These are phyloP conservation scores for Euzophera pinguis DNA, from an alignment of 2,888 invertebrate species.

Conservation along the genomic window DNA sequence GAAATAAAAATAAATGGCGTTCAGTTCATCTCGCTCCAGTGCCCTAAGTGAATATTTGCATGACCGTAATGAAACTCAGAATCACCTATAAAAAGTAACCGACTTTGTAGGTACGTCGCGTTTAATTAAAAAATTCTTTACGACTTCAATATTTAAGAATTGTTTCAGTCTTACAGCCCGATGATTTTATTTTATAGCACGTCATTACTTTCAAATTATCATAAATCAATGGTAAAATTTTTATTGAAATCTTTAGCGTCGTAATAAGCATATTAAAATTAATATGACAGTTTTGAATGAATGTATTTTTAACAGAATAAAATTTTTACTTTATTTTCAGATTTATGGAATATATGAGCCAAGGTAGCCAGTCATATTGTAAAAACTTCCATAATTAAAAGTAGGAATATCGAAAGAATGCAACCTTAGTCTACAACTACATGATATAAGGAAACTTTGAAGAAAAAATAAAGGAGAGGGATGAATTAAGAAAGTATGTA, in stretches of 20 bases:
- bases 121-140: constrained; percentile 45
- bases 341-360: too few species aligned
- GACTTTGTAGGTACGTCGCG: constrained; percentile 20
- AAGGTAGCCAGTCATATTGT: too few species aligned
- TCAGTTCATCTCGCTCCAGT: constrained; percentile 1
- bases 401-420: too few species aligned
- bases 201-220: not conserved
- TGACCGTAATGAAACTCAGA: constrained; percentile 7
- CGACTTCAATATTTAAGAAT: constrained; percentile 18
- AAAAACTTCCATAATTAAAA: too few species aligned
- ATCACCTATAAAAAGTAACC: constrained; percentile 6
- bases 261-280: too few species aligned
- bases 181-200: not conserved
- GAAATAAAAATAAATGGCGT: constrained; percentile 7
- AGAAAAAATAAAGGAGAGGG: too few species aligned
- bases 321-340: too few species aligned
- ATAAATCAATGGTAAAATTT: not conserved
- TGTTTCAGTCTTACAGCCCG: not conserved
- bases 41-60: constrained; percentile 9
- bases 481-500: too few species aligned
- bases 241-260: not conserved
- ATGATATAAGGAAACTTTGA: too few species aligned
- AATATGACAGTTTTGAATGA: too few species aligned
- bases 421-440: too few species aligned
- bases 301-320: too few species aligned